Conservation (phyloP, 2,888 invertebrate genomes). For the Calliphora vomitoria region DNA sequence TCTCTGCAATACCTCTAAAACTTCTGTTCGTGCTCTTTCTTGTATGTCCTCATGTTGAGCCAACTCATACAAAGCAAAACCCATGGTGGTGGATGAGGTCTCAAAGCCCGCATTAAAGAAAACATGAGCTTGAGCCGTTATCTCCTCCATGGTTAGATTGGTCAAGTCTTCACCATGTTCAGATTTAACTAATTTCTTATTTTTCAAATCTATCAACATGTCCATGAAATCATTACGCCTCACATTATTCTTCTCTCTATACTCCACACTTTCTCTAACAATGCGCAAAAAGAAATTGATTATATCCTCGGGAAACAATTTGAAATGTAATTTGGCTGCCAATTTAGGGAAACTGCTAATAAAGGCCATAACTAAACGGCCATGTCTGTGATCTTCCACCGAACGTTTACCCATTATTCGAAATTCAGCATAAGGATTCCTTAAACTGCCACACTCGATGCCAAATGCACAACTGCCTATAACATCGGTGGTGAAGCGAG, state of each 20-base stretch:
- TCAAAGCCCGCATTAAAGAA: too few relatives aligned
- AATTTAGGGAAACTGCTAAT: slow-evolving; percentile 11
- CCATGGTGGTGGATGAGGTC: too few relatives aligned
- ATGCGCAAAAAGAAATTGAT: too few relatives aligned
- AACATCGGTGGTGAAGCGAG: slow-evolving; percentile 85
- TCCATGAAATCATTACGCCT: slow-evolving; percentile 85
- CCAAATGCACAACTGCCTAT: slow-evolving; percentile 85
- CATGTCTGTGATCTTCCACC: slow-evolving; percentile 74
- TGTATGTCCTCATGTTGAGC: too few relatives aligned
- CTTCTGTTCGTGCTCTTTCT: too few relatives aligned
- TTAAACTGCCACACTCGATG: slow-evolving; percentile 84
- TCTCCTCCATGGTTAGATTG: too few relatives aligned
- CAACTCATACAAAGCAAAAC: too few relatives aligned
- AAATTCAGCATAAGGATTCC: slow-evolving; percentile 83
- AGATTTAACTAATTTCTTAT: slow-evolving; percentile 75
- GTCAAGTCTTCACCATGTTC: slow-evolving; percentile 63
- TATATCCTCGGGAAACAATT: too few relatives aligned
- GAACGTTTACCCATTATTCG: slow-evolving; percentile 77
- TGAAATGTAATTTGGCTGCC: too few relatives aligned
- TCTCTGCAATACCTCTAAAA: too few relatives aligned
- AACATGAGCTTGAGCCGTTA: too few relatives aligned
- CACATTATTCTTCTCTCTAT: slow-evolving; percentile 79
- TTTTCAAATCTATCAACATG: slow-evolving; percentile 83
- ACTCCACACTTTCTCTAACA: too few relatives aligned
- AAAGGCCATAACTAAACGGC: slow-evolving; percentile 62